phyloP scores from a whole-genome alignment of 2,113 vertebrate species.

The Microtus pennsylvanicus region DNA sequence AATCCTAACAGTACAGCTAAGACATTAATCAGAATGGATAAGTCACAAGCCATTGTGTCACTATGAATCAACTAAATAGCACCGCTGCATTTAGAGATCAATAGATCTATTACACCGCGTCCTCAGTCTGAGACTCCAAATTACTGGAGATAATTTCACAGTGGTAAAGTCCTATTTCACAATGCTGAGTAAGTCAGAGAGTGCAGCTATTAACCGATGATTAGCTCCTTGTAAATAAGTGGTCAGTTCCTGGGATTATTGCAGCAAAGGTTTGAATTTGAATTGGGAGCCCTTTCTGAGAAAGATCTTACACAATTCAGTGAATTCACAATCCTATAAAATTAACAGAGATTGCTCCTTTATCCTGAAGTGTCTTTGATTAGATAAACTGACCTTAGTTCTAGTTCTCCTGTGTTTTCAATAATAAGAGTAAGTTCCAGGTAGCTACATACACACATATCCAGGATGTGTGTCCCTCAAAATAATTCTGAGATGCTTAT shows the following conservation, averaged over 20 bases:
- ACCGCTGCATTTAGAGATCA: not conserved
- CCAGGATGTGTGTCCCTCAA: constrained; percentile 55
- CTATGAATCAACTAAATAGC: not conserved
- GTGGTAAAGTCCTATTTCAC: not conserved
- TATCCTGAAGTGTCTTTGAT: constrained; percentile 31
- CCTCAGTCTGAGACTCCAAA: not conserved
- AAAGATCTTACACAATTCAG: constrained; percentile 53
- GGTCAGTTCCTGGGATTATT: constrained; percentile 1
- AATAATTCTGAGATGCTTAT: constrained; percentile 47
- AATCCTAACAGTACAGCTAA: not conserved
- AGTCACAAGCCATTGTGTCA: not conserved
- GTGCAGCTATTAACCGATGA: constrained; percentile 23
- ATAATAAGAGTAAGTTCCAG: constrained; percentile 39
- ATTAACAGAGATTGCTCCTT: constrained; percentile 48
- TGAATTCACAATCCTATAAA: not conserved
- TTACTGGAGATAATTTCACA: constrained; percentile 7
- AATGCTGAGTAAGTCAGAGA: not conserved
- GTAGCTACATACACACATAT: constrained; percentile 11
- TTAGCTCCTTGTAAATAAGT: constrained; percentile 33
- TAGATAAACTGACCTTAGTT: not conserved
- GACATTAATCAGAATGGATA: not conserved
- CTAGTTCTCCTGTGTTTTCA: constrained; percentile 41
- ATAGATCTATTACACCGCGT: not conserved
- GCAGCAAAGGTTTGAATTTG: constrained; percentile 21
- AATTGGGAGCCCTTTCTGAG: constrained; percentile 46